Evolutionary conservation across 2,797 vertebrate species (phyloP), one percentile per base, ranked within the genome.

Genomic region (Gila robusta): DNA sequence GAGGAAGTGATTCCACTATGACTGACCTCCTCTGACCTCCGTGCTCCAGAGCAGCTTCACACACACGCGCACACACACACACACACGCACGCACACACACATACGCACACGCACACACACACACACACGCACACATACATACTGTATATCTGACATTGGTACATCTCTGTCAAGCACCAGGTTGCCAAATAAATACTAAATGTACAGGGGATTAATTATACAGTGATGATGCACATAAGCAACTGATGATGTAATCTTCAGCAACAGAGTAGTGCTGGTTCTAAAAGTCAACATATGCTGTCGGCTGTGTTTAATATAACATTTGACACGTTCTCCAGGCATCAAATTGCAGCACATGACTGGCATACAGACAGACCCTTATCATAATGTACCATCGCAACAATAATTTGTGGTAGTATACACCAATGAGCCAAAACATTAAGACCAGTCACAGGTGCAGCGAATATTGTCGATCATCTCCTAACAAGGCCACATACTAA

Each of bases 201-300:
- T 89, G 78, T 90, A 84, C 72, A 82, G 78, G 81, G 83, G 82
- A 89, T 90, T 90, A 89, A 87, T 88, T 83, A 87, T 87, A 85
- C 86, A 89, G 83, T 67, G 81, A 88, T 86, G 88, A 71, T 87
- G 88, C 86, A 90, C 86, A 90, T 82, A 87, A 87, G 84, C 52
- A 84, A 86, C 84, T 82, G 12, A 86, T 87, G 88, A 89, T 84
- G 82, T 84, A 88, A 86, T 83, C 81, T 85, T 83, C 56, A 87
- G 86, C 87, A 90, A 88, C 62, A 80, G 71, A 78, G 73, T 49
- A 89, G 83, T 79, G 76, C 49, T 69, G 74, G 41, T 39, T 89
- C 73, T 87, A 78, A 86, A 85, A 87, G 86, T 89, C 84, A 89
- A 86, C 89, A 89, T 64, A 70, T 16, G 78, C 28, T 74, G 26